phyloP scores from a whole-genome alignment of 1,140 invertebrate species.

The Drosophila kohkoa region DNA sequence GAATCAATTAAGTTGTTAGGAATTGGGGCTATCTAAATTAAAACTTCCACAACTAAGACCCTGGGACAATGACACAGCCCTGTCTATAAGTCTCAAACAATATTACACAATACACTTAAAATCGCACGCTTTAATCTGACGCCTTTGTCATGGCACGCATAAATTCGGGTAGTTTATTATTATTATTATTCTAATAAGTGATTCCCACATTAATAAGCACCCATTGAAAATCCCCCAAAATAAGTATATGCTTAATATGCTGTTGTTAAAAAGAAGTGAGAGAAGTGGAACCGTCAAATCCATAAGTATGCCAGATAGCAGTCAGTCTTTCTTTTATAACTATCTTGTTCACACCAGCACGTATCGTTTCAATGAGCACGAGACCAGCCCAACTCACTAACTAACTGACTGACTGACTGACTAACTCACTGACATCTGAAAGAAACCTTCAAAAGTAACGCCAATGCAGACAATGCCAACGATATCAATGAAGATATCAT shows the following conservation, averaged over 20 bases:
- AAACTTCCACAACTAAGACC: slow-evolving; percentile 15
- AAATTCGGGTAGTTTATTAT: slow-evolving; percentile 72
- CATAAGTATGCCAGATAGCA: slow-evolving; percentile 42
- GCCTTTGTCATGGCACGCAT: slow-evolving; percentile 68
- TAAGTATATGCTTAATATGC: not conserved
- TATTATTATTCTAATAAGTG: slow-evolving; percentile 75
- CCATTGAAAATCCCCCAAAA: slow-evolving; percentile 30
- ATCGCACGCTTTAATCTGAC: slow-evolving; percentile 61
- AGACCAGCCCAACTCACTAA: slow-evolving; percentile 29
- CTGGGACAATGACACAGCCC: slow-evolving; percentile 1
- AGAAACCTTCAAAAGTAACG: slow-evolving; percentile 77
- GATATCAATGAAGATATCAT: slow-evolving; percentile 76
- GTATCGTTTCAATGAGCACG: slow-evolving; percentile 59
- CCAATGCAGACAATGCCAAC: slow-evolving; percentile 73
- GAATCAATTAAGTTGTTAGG: not conserved
- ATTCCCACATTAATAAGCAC: slow-evolving; percentile 78
- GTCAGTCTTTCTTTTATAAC: slow-evolving; percentile 53
- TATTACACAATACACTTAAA: slow-evolving; percentile 54
- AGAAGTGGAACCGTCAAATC: slow-evolving; percentile 26
- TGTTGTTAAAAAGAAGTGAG: not conserved
- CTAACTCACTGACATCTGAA: slow-evolving; percentile 47
- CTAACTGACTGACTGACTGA: slow-evolving; percentile 36
- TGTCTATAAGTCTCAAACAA: slow-evolving; percentile 28
- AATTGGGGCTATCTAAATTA: not conserved
- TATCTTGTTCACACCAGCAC: slow-evolving; percentile 66